Percentiles rank a stretch among this genome's conserved stretches.
These are phyloP conservation scores for Pecten maximus DNA, from an alignment of 2,888 invertebrate genomes.

Conservation along the genomic window DNA sequence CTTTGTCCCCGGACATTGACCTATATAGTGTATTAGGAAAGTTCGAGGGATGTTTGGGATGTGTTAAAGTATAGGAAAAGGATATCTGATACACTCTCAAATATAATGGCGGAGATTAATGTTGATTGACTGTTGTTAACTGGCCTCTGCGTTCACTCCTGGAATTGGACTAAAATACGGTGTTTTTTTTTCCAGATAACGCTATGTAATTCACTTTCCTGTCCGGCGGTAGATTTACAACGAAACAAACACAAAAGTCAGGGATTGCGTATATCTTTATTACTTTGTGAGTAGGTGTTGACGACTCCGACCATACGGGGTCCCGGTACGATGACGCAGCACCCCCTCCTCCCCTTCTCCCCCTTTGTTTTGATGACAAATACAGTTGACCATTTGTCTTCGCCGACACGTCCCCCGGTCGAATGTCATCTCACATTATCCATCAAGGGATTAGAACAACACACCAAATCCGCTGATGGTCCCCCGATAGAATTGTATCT, in stretches of 20 bases:
- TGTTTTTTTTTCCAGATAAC: neutral
- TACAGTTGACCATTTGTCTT: neutral
- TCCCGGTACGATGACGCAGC: neutral
- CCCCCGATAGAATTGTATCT: neutral
- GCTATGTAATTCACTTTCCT: neutral
- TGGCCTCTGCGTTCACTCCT: neutral
- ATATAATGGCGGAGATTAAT: neutral
- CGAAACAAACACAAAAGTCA: neutral
- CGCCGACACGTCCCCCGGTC: neutral
- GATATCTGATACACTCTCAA: neutral
- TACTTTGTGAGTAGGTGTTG: neutral
- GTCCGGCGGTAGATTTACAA: neutral
- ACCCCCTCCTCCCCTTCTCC: no score
- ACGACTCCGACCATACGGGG: neutral
- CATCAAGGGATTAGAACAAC: neutral
- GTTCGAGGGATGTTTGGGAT: neutral
- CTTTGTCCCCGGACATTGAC: neutral
- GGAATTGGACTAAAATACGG: neutral
- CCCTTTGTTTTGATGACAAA: neutral
- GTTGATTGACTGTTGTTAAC: neutral
- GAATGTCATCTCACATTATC: neutral
- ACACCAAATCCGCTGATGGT: neutral
- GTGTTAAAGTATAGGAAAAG: neutral
- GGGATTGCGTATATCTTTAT: neutral
- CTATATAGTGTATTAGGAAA: neutral